These are phyloP conservation scores for Thunnus thynnus DNA, from an alignment of 2,113 vertebrate species.

Conservation along the genomic window DNA sequence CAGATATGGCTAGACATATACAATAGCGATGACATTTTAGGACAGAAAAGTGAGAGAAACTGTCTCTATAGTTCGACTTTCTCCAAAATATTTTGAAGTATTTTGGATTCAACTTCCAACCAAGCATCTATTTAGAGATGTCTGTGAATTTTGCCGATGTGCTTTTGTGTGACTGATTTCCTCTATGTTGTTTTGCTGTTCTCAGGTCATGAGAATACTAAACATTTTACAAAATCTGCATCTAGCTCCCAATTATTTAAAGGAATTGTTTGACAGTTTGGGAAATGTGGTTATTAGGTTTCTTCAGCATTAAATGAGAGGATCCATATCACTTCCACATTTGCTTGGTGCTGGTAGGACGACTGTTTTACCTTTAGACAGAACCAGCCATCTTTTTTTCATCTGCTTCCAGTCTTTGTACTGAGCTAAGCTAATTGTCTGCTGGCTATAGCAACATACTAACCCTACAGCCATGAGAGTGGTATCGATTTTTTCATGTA, in stretches of 20 bases:
- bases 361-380: neutral
- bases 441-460: neutral
- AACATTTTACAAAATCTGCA: neutral
- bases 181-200: neutral
- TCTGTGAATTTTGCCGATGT: neutral
- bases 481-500: neutral
- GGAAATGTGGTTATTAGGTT: neutral
- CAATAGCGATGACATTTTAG: slow-evolving; percentile 14
- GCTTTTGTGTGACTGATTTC: neutral
- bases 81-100: neutral
- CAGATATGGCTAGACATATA: neutral
- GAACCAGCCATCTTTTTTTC: neutral
- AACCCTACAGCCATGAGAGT: neutral
- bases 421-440: neutral
- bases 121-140: neutral
- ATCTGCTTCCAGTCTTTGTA: neutral
- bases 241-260: neutral
- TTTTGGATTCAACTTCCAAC: neutral
- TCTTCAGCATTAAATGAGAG: neutral
- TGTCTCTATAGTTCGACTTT: neutral
- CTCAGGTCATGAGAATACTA: neutral
- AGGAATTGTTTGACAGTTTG: too few relatives aligned
- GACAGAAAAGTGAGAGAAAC: slow-evolving; percentile 1
- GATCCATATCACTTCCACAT: slow-evolving; percentile 12
- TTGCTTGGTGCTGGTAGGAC: neutral